Evolutionary conservation across 2,888 invertebrate species (phyloP).

Genomic region (Eristalis intricaria): DNA sequence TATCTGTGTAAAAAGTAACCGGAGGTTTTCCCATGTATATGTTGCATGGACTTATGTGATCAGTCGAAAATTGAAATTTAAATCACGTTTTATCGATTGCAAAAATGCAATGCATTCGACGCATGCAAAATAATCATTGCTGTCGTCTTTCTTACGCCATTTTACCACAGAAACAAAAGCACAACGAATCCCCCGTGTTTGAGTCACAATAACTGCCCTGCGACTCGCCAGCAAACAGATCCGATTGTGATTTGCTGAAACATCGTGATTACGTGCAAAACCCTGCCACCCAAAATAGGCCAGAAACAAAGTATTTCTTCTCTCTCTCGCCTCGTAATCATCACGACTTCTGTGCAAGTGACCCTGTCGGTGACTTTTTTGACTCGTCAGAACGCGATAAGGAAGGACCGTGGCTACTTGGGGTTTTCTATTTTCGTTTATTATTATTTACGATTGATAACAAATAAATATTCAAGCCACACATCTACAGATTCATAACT

Average conservation of each 20-base stretch:
- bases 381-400: slow-evolving; percentile 33
- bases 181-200: not conserved
- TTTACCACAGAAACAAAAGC: not conserved
- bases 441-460: not conserved
- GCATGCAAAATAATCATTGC: slow-evolving; percentile 5
- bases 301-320: not conserved
- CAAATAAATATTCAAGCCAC: not conserved
- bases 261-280: not conserved
- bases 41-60: not conserved
- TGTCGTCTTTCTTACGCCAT: not conserved
- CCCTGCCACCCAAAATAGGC: not conserved
- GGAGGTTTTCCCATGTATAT: not conserved
- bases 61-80: not conserved
- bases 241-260: not conserved
- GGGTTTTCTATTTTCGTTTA: slow-evolving; percentile 23
- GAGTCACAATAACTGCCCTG: not conserved
- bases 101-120: not conserved
- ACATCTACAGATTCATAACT: not conserved
- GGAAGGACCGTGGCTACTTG: slow-evolving; percentile 22
- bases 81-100: slow-evolving; percentile 41
- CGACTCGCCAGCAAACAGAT: not conserved
- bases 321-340: not conserved
- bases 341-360: slow-evolving; percentile 6
- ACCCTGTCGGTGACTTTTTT: not conserved
- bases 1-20: not conserved